Conservation (phyloP, 2,797 vertebrate genomes). For the Euthynnus affinis region DNA sequence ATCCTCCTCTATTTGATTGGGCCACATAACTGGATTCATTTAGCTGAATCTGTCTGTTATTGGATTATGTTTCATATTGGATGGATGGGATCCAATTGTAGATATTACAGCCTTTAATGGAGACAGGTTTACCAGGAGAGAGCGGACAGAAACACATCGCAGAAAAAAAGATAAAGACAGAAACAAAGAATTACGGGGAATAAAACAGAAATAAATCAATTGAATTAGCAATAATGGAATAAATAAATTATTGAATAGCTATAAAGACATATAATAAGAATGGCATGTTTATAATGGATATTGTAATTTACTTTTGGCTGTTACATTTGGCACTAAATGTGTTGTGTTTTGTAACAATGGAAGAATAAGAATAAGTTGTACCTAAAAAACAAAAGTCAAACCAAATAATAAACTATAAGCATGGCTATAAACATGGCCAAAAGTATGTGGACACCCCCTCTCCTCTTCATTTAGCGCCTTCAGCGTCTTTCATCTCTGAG, state of each 20-base stretch:
- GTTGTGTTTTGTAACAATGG: background rate
- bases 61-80: slow-evolving; percentile 77
- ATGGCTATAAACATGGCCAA: no score
- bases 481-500: background rate
- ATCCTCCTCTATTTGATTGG: slow-evolving; percentile 75
- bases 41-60: slow-evolving; percentile 70
- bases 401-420: background rate
- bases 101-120: slow-evolving; percentile 70
- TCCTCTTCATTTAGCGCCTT: background rate
- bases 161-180: background rate
- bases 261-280: background rate
- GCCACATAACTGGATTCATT: slow-evolving; percentile 77
- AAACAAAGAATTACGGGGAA: background rate
- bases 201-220: background rate
- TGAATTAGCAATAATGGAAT: background rate
- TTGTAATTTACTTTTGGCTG: background rate
- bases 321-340: background rate
- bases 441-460: background rate
- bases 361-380: no score
- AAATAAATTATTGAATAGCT: no score
- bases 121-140: slow-evolving; percentile 59
- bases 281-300: background rate
- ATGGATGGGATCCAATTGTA: slow-evolving; percentile 76
- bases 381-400: background rate
- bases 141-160: background rate